phyloP scores from a whole-genome alignment of 2,888 invertebrate genomes.

The Eristalis intricaria region DNA sequence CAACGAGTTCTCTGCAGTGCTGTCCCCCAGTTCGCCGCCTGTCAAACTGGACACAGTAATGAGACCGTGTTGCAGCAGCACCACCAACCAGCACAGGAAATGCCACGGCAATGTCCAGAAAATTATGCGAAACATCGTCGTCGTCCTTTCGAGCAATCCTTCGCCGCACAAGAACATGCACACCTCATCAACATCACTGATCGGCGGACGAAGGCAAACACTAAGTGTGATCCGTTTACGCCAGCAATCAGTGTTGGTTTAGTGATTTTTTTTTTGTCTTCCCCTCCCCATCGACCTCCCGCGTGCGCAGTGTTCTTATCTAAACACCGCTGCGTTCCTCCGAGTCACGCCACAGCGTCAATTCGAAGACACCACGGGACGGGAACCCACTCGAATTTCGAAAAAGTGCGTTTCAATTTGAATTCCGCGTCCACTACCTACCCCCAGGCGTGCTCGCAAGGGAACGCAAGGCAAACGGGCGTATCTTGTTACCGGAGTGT shows the following conservation, averaged over 20 bases:
- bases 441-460: constrained; percentile 37
- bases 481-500: constrained; percentile 70
- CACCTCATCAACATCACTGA: constrained; percentile 10
- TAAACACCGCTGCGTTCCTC: constrained; percentile 28
- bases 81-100: constrained; percentile 45
- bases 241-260: constrained; percentile 48
- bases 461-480: constrained; percentile 40
- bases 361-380: not conserved
- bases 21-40: not conserved
- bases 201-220: constrained; percentile 28
- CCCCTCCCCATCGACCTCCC: not conserved
- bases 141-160: constrained; percentile 27
- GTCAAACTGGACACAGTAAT: constrained; percentile 52
- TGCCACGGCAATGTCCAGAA: constrained; percentile 56
- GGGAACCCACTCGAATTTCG: constrained; percentile 4
- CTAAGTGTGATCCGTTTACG: constrained; percentile 31
- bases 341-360: not conserved
- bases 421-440: constrained; percentile 14
- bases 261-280: not conserved
- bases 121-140: constrained; percentile 57
- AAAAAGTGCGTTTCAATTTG: constrained; percentile 25
- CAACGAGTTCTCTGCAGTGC: constrained; percentile 38
- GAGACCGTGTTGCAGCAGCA: constrained; percentile 40
- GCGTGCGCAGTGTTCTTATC: constrained; percentile 8
- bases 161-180: not conserved